Percentiles rank a stretch among this genome's conserved stretches.
Conservation (phyloP, 2,113 vertebrate genomes). For the Myocastor coypus region DNA sequence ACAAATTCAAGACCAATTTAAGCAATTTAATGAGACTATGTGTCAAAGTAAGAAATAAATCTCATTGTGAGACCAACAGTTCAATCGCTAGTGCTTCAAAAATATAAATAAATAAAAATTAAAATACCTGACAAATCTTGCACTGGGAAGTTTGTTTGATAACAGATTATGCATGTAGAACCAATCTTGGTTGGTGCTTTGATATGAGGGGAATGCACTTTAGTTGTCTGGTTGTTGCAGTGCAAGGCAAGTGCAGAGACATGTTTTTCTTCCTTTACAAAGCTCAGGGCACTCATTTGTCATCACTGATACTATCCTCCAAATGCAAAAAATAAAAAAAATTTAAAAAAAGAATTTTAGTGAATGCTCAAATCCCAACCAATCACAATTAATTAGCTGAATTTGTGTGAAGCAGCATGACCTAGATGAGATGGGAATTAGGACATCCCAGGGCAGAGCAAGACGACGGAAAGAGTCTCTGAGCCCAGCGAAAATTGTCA, state of each 20-base stretch:
- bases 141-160: neutral
- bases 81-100: neutral
- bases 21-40: neutral
- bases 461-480: slow-evolving; percentile 59
- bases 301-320: neutral
- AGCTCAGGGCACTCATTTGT: neutral
- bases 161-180: slow-evolving; percentile 5
- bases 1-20: neutral
- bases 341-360: slow-evolving; percentile 60
- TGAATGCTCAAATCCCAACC: slow-evolving; percentile 65
- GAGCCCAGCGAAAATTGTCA: slow-evolving; percentile 71
- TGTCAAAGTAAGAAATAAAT: neutral
- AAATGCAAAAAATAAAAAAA: slow-evolving; percentile 17
- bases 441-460: slow-evolving; percentile 60
- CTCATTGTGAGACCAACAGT: neutral
- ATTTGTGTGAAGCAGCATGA: slow-evolving; percentile 56
- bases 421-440: slow-evolving; percentile 59
- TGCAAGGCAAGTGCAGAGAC: neutral
- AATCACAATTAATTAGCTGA: slow-evolving; percentile 77
- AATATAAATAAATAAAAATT: neutral
- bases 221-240: neutral
- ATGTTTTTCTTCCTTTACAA: slow-evolving; percentile 9
- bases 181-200: neutral
- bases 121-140: neutral
- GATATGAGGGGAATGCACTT: neutral